phyloP scores from a whole-genome alignment of 2,888 invertebrate species.

The Augiades crinisus region DNA sequence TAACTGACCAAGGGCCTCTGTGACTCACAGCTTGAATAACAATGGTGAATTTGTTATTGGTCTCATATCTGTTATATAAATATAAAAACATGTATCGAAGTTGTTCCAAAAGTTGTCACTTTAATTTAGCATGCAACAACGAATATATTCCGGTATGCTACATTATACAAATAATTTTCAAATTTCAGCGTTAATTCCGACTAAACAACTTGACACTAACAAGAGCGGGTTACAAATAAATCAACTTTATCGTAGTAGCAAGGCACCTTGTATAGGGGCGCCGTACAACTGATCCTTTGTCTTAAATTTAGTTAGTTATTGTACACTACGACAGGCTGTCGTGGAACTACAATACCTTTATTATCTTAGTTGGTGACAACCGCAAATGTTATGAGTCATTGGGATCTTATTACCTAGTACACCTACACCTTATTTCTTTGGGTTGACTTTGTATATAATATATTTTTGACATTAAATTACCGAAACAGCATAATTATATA shows the following conservation, averaged over 20 bases:
- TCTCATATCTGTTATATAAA: too few species aligned
- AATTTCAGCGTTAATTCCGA: constrained; percentile 13
- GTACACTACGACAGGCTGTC: constrained; percentile 16
- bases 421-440: background rate
- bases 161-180: constrained; percentile 8
- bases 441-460: too few species aligned
- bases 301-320: constrained; percentile 21
- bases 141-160: background rate
- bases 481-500: too few species aligned
- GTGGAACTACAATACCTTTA: constrained; percentile 21
- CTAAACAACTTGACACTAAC: constrained; percentile 18
- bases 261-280: constrained; percentile 19
- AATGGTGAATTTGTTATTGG: too few species aligned
- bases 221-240: constrained; percentile 20
- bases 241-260: constrained; percentile 20
- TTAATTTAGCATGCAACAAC: too few species aligned
- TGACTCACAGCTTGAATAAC: too few species aligned
- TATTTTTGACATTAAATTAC: too few species aligned
- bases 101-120: too few species aligned
- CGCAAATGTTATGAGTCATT: constrained; percentile 12
- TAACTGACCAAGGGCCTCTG: too few species aligned
- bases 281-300: constrained; percentile 23
- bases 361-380: constrained; percentile 14
- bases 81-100: too few species aligned
- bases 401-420: background rate